Evolutionary conservation across 2,113 vertebrate genomes (phyloP).

Genomic region (Peromyscus leucopus): DNA sequence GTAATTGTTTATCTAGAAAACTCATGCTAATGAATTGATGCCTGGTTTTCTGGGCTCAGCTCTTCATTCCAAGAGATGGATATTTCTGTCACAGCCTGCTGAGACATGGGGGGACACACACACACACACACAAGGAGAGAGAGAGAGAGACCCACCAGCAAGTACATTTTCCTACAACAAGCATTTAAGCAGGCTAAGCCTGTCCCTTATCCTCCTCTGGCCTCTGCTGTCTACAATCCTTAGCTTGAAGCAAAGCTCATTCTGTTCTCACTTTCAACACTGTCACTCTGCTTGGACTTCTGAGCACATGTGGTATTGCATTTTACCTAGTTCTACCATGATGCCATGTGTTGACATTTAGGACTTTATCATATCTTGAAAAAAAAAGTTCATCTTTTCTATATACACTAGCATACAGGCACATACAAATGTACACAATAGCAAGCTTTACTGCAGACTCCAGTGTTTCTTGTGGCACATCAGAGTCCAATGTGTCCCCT

Average conservation of each 20-base stretch:
- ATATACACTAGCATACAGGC: background rate
- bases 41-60: background rate
- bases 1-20: background rate
- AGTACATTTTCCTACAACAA: background rate
- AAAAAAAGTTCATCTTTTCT: background rate
- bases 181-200: background rate
- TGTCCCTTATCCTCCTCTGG: background rate
- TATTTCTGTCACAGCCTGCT: background rate
- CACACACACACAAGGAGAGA: background rate
- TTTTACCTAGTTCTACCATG: constrained; percentile 36
- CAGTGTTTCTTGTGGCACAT: background rate
- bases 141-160: background rate
- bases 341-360: constrained; percentile 21
- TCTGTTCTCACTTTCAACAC: background rate
- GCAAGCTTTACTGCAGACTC: background rate
- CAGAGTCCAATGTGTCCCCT: background rate
- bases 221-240: background rate
- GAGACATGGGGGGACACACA: background rate
- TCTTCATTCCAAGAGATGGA: constrained; percentile 7
- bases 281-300: background rate
- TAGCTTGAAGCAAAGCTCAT: background rate
- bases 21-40: background rate
- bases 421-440: background rate
- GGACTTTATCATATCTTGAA: background rate
- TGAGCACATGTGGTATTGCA: background rate